Conservation (phyloP, 2,113 vertebrate genomes). For the Accipiter cooperii region DNA sequence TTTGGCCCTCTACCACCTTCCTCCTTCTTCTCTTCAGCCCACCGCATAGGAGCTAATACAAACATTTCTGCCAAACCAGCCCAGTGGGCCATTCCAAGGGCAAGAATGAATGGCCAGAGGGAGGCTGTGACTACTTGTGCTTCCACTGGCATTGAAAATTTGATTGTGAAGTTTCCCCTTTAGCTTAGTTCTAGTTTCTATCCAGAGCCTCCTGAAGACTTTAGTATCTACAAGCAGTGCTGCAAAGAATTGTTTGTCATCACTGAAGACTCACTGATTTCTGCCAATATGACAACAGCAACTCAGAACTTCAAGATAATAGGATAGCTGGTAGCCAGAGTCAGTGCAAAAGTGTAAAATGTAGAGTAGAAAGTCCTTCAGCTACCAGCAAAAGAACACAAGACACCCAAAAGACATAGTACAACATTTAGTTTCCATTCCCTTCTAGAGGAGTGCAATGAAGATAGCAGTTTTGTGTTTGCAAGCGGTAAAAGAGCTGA, state of each 20-base stretch:
- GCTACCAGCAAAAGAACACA: not conserved
- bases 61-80: not conserved
- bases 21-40: not conserved
- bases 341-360: not conserved
- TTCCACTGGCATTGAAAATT: not conserved
- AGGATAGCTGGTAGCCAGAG: not conserved
- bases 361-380: not conserved
- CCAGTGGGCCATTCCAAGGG: not conserved
- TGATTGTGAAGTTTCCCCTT: not conserved
- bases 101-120: not conserved
- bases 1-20: not conserved
- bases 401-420: not conserved
- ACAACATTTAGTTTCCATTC: not conserved
- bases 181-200: not conserved
- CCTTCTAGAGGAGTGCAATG: not conserved
- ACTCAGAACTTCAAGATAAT: not conserved
- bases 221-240: not conserved
- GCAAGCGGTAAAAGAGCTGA: not conserved
- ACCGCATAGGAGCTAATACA: not conserved
- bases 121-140: not conserved
- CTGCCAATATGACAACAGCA: not conserved
- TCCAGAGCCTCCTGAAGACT: not conserved
- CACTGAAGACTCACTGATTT: not conserved
- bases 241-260: not conserved
- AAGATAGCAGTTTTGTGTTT: not conserved